A percentile compares a stretch with the other conserved stretches of the same genome.
phyloP scores from a whole-genome alignment of 30 jellyfish, hydroid and myxozoan genomes.

The Clytia hemisphaerica region DNA sequence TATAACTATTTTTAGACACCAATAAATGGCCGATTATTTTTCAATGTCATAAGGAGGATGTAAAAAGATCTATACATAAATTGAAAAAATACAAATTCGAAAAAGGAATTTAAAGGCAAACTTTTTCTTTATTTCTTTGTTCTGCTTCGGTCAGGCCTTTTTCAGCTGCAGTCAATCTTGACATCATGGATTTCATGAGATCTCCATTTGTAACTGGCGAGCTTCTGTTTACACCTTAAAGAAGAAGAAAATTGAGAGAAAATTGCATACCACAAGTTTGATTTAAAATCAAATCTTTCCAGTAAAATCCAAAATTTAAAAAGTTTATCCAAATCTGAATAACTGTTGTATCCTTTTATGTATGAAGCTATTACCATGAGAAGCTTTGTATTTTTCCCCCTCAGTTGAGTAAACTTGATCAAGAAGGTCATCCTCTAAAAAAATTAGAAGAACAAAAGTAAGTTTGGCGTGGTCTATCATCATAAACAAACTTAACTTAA shows the following conservation, averaged over 20 bases:
- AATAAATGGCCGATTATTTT: no score
- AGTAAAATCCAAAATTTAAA: not conserved
- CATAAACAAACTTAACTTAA: no score
- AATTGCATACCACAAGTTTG: not conserved
- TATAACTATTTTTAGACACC: no score
- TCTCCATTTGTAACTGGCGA: conserved; percentile 59
- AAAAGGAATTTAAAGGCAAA: not conserved
- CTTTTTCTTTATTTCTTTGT: conserved; percentile 58
- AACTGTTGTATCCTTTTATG: no score
- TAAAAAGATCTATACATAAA: not conserved
- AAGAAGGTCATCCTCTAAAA: no score
- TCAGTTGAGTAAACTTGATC: no score
- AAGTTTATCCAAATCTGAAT: no score
- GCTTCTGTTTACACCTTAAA: not conserved
- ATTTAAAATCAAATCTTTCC: not conserved
- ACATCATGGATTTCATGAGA: conserved; percentile 50
- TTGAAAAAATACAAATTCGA: not conserved
- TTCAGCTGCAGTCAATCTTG: conserved; percentile 51
- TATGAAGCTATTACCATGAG: no score
- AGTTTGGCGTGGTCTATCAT: no score
- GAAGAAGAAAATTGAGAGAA: not conserved
- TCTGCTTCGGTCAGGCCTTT: conserved; percentile 38
- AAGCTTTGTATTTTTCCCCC: no score
- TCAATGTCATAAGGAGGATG: no score
- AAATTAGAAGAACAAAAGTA: no score